Percentiles rank a stretch among this genome's conserved stretches.
Evolutionary conservation across 2,113 vertebrate genomes (phyloP).

Genomic region (Excalfactoria chinensis): DNA sequence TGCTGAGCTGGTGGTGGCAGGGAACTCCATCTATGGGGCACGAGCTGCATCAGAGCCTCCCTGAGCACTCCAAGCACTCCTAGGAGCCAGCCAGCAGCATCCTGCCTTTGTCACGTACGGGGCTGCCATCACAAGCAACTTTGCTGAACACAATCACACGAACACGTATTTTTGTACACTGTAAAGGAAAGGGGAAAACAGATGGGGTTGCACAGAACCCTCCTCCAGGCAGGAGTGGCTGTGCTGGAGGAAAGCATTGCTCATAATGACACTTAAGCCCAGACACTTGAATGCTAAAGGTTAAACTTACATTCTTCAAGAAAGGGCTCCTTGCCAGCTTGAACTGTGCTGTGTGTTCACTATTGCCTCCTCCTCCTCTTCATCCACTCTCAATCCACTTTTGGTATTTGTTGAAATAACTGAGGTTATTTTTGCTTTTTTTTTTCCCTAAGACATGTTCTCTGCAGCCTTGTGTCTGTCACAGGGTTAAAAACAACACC

Average conservation of each 20-base stretch:
- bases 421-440: not conserved
- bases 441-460: not conserved
- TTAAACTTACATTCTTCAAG: conserved; percentile 80
- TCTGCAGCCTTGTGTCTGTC: not conserved
- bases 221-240: conserved; percentile 71
- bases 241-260: conserved; percentile 74
- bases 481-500: conserved; percentile 15
- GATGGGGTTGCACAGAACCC: conserved; percentile 61
- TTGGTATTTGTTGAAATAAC: conserved; percentile 44
- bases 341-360: conserved; percentile 61
- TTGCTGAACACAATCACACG: not conserved
- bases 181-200: conserved; percentile 34
- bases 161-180: not conserved
- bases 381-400: conserved; percentile 39
- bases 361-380: conserved; percentile 62
- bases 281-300: conserved; percentile 82
- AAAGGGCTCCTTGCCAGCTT: conserved; percentile 76
- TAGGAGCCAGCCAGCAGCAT: no score
- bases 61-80: not conserved
- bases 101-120: not conserved
- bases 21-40: rapidly evolving
- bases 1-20: not conserved
- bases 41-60: not conserved
- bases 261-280: conserved; percentile 77
- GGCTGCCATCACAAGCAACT: not conserved